Conservation (phyloP, 2,797 vertebrate genomes). For the Myotis findleyi region DNA sequence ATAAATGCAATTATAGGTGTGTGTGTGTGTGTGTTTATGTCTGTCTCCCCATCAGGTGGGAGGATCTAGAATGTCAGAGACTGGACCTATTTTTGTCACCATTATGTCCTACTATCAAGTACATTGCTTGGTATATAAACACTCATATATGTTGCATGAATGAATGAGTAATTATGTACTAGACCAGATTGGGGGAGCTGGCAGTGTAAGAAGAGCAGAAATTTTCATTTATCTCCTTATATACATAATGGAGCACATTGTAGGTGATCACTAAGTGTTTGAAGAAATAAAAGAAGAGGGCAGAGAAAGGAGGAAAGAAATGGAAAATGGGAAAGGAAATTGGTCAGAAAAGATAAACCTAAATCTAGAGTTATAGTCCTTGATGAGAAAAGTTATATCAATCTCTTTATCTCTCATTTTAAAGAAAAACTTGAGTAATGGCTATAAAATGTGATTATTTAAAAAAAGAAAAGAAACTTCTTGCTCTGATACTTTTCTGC, state of each 20-base stretch:
- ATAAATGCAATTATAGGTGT: background rate
- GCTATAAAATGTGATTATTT: background rate
- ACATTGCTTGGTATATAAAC: background rate
- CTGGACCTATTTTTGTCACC: background rate
- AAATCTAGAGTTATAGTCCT: background rate
- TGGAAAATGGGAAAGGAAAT: background rate
- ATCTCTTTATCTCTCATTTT: background rate
- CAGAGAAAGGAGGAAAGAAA: background rate
- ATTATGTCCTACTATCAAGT: background rate
- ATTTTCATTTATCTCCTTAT: background rate
- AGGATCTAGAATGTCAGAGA: slow-evolving; percentile 1
- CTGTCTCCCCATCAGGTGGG: background rate
- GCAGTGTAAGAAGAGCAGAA: background rate
- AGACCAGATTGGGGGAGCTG: background rate
- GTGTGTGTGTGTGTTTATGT: background rate
- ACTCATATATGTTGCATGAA: background rate
- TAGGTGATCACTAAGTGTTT: background rate
- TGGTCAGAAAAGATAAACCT: background rate
- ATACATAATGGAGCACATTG: background rate
- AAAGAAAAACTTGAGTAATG: background rate
- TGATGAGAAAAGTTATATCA: background rate
- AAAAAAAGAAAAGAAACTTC: background rate
- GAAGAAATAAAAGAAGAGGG: background rate
- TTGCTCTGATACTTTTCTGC: background rate
- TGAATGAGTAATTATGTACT: background rate